Evolutionary conservation across 2,797 vertebrate species (phyloP).

Genomic region (Sylvilagus floridanus): DNA sequence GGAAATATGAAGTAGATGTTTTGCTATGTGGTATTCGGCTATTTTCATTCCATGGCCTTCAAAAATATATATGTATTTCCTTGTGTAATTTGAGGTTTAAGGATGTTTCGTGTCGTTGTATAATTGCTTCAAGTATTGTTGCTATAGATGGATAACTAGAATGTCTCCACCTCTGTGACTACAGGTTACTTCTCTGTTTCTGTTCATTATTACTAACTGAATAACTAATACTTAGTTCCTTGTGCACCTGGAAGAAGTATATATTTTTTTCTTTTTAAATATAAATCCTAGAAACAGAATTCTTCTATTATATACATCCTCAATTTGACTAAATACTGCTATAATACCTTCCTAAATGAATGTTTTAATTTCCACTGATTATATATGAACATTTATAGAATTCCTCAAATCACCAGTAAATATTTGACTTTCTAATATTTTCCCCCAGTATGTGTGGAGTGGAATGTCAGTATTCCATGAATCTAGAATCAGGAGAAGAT

Average conservation of each 20-base stretch:
- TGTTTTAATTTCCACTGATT: background rate
- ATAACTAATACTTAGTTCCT: background rate
- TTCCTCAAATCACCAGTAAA: background rate
- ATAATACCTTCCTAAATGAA: background rate
- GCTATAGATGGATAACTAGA: background rate
- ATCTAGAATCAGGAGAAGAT: too few relatives aligned
- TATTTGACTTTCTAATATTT: background rate
- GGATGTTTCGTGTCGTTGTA: background rate
- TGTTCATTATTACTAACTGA: background rate
- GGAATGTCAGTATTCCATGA: too few relatives aligned
- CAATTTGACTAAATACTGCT: background rate
- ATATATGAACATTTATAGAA: background rate
- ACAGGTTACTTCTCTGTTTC: background rate
- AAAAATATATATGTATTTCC: background rate
- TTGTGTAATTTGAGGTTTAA: background rate
- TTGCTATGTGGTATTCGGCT: background rate
- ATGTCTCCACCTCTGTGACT: background rate
- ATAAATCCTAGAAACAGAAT: background rate
- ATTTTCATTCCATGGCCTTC: background rate
- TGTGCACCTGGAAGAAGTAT: background rate
- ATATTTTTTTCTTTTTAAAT: background rate
- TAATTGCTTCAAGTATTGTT: background rate
- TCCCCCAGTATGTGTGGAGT: background rate
- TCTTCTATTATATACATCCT: background rate
- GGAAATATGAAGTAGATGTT: background rate